These are phyloP conservation scores for Xenopus laevis DNA, from an alignment of 2,113 vertebrate species.

Conservation along the genomic window DNA sequence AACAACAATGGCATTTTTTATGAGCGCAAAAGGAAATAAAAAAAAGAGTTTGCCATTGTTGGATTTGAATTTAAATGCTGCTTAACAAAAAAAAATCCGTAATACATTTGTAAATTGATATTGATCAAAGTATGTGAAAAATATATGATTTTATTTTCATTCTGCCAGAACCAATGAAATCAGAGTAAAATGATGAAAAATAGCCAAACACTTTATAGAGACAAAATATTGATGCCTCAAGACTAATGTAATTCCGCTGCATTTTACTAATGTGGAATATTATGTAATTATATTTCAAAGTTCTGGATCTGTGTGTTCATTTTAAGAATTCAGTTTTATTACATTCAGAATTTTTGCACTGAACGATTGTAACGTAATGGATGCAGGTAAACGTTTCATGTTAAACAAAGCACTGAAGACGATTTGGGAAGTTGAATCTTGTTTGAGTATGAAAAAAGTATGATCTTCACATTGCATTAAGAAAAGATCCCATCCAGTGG, in stretches of 20 bases:
- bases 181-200: slow-evolving; percentile 52
- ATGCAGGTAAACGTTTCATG: too few species aligned
- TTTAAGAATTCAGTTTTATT: slow-evolving; percentile 3
- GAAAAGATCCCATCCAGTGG: too few species aligned
- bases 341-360: too few species aligned
- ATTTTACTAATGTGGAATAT: slow-evolving; percentile 7
- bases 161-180: slow-evolving; percentile 50
- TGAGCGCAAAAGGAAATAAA: slow-evolving; percentile 63
- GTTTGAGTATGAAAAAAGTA: too few species aligned
- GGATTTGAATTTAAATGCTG: slow-evolving; percentile 65
- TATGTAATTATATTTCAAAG: slow-evolving; percentile 17
- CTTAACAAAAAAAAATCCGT: slow-evolving; percentile 59
- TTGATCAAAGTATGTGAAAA: slow-evolving; percentile 52
- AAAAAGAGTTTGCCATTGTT: slow-evolving; percentile 64
- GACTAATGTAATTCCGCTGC: not conserved
- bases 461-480: too few species aligned
- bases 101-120: slow-evolving; percentile 68
- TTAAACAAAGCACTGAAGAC: too few species aligned
- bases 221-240: slow-evolving; percentile 51
- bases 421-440: too few species aligned
- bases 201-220: slow-evolving; percentile 48
- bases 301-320: slow-evolving; percentile 1
- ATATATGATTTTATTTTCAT: slow-evolving; percentile 48
- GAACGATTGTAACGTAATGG: too few species aligned
- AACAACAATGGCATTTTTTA: slow-evolving; percentile 58